Conservation (phyloP, 2,113 vertebrate species). For the Hippocampus barbouri region DNA sequence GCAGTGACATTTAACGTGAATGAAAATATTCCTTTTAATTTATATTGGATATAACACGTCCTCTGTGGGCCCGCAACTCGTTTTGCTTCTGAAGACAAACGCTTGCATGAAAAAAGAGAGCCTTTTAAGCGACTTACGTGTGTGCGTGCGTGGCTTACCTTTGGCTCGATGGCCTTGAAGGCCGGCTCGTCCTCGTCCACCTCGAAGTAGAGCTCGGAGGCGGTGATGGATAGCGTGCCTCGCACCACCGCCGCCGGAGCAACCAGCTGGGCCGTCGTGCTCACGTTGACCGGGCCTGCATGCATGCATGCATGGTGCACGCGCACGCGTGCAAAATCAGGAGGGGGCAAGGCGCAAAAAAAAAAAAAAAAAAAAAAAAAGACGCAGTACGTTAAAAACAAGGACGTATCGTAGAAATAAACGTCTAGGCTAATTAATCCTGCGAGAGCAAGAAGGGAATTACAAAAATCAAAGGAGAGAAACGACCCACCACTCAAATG, state of each 20-base stretch:
- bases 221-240: slow-evolving; percentile 92
- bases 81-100: not conserved
- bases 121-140: not conserved
- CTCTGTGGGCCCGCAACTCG: not conserved
- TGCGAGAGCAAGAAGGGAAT: not conserved
- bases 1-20: not conserved
- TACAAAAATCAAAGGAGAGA: not conserved
- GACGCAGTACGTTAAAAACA: not conserved
- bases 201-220: slow-evolving; percentile 95
- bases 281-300: slow-evolving; percentile 88
- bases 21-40: not conserved
- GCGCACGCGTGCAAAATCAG: not conserved
- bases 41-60: not conserved
- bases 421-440: not conserved
- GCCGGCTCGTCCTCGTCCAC: slow-evolving; percentile 93
- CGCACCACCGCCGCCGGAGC: slow-evolving; percentile 84
- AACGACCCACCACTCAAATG: not conserved
- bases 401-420: not conserved
- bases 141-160: slow-evolving; percentile 74
- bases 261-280: slow-evolving; percentile 88
- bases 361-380: slow-evolving; percentile 18
- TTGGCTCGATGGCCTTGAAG: slow-evolving; percentile 94
- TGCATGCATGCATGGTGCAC: not conserved
- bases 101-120: too few species aligned
- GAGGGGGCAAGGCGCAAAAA: not conserved